A percentile compares a stretch with the other conserved stretches of the same genome.
Conservation (phyloP, 2,797 vertebrate species). For the Etheostoma perlongum region DNA sequence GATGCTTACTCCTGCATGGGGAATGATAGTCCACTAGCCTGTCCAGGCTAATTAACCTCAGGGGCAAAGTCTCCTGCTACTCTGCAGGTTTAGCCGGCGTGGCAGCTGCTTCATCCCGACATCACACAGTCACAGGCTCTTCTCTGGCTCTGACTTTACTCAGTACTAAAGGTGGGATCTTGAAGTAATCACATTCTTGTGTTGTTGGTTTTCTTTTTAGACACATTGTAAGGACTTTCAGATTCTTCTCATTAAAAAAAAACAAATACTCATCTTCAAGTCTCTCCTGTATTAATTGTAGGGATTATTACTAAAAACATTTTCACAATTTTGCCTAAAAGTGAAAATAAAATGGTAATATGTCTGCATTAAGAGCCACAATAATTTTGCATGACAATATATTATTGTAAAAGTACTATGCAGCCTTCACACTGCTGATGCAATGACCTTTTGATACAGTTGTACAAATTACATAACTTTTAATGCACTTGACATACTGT, state of each 20-base stretch:
- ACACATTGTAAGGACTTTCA: not conserved
- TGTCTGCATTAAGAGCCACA: not conserved
- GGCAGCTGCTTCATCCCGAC: slow-evolving; percentile 71
- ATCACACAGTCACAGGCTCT: slow-evolving; percentile 40
- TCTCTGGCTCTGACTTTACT: slow-evolving; percentile 23
- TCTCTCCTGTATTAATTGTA: not conserved
- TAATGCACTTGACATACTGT: not conserved
- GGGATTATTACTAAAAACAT: not conserved
- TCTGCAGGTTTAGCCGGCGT: slow-evolving; percentile 68
- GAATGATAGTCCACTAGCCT: slow-evolving; percentile 68
- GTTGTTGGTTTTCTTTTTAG: not conserved
- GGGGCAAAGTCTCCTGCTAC: slow-evolving; percentile 78
- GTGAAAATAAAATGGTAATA: not conserved
- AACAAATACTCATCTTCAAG: too few species aligned
- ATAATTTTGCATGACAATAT: not conserved
- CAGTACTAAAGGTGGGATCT: slow-evolving; percentile 5
- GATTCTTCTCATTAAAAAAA: not conserved
- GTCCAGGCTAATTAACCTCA: slow-evolving; percentile 83
- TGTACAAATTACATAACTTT: not conserved
- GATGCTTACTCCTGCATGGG: slow-evolving; percentile 54
- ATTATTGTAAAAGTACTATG: not conserved
- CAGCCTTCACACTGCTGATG: slow-evolving; percentile 1
- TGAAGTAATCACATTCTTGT: not conserved
- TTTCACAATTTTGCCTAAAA: not conserved
- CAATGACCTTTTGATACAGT: not conserved